Base-by-base conservation (phyloP, 2,888 invertebrate species). In the Callinectes sapidus region DNA sequence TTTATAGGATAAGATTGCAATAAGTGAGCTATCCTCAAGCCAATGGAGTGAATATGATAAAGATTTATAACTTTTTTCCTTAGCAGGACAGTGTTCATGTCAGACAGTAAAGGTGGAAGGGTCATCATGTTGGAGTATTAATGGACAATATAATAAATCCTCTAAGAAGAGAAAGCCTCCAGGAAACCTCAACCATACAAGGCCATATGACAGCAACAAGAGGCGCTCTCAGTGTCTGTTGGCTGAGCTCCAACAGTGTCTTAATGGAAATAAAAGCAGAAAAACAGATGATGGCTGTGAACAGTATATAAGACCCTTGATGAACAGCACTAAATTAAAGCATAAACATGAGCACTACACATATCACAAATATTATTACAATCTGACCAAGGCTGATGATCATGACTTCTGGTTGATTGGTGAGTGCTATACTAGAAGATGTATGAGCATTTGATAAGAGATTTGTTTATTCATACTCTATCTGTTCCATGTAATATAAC, bases 341-440 rank as follows among this genome's bases (percentile, higher is more conserved):
- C 32, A 13, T 81, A 35, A 35, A 13, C 13, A 81, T 14, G 81
- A 81, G 35, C 32, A 81, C 32, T 81, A 81, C 16, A 35, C n/a
- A 10, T 10, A 71, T 71, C n/a, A 6, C 6, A 81, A 28, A 71
- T 71, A 28, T 71, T 71, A 35, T 81, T 81, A 71, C 18, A 35
- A 32, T 13, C 32, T 81, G 81, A 35, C 1, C 32, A 81, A 81
- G 35, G 32, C 35, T 35, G 32, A 81, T 13, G 14, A 81, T 32
- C 81, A 81, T 32, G 81, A 81, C 81, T 81, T 81, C 81, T 81
- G 81, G 81, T 16, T 81, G 81, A 81, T 81, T n/a, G 81, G 81
- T 81, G 35, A 81, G 81, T 81, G 32, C 13, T 81, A 10, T 23
- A 32, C 81, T 8, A 14, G 32, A 35, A 81, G 32, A 16, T 81